A percentile compares a stretch with the other conserved stretches of the same genome.
These are phyloP conservation scores for Pseudopipra pipra DNA, from an alignment of 2,113 vertebrate genomes.

Conservation along the genomic window DNA sequence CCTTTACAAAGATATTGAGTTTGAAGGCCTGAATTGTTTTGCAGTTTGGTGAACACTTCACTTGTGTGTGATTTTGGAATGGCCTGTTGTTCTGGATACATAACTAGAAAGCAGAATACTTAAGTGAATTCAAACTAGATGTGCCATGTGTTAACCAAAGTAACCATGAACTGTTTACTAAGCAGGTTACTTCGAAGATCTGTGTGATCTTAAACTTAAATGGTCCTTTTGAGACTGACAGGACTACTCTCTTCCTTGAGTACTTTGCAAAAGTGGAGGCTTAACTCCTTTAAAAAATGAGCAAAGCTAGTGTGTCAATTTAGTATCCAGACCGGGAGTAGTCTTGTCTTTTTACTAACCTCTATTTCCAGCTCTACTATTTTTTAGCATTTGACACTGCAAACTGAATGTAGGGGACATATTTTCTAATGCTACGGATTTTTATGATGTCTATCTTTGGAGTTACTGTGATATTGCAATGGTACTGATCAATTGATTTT, in stretches of 20 bases:
- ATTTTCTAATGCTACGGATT: not conserved
- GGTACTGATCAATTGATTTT: not conserved
- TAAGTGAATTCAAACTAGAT: not conserved
- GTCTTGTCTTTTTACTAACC: not conserved
- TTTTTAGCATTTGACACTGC: not conserved
- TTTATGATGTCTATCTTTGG: not conserved
- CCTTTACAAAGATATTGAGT: not conserved
- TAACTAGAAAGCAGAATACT: not conserved
- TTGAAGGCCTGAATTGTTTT: not conserved
- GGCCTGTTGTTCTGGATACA: not conserved
- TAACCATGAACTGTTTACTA: not conserved
- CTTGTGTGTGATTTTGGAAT: not conserved
- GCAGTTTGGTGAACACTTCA: not conserved
- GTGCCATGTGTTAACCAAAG: not conserved
- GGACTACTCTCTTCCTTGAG: not conserved
- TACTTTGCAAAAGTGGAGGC: not conserved
- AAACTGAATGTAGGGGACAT: not conserved
- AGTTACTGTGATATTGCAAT: not conserved
- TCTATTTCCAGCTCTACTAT: not conserved
- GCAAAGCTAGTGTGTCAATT: not conserved
- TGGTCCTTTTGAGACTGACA: not conserved
- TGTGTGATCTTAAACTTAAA: not conserved
- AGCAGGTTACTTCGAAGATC: not conserved
- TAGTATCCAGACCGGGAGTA: not conserved
- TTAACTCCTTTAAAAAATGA: not conserved